These are phyloP conservation scores for Forbesichthys agassizii DNA, from an alignment of 2,113 vertebrate species.

Conservation along the genomic window DNA sequence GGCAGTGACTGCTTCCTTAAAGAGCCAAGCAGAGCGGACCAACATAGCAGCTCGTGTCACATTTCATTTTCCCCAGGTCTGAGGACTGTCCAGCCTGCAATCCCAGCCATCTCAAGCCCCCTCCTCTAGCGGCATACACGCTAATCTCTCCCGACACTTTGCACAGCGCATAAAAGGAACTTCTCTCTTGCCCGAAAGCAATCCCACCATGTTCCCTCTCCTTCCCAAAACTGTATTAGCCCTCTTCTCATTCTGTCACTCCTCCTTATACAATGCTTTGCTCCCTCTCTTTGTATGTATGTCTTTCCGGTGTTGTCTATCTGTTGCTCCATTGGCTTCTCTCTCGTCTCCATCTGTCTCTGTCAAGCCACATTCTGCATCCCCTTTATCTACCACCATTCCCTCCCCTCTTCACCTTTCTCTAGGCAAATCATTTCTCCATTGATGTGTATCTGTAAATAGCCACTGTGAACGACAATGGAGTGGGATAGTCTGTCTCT, in stretches of 20 bases:
- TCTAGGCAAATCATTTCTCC: constrained; percentile 45
- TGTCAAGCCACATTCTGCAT: constrained; percentile 64
- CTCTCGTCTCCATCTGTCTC: constrained; percentile 68
- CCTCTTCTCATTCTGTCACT: constrained; percentile 45
- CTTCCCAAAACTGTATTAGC: constrained; percentile 45
- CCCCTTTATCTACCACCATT: constrained; percentile 39
- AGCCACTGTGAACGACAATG: constrained; percentile 50
- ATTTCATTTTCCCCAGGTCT: constrained; percentile 67
- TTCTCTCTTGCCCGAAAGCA: constrained; percentile 68
- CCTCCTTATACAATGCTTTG: constrained; percentile 59
- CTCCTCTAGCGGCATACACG: constrained; percentile 51
- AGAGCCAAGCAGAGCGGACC: constrained; percentile 26
- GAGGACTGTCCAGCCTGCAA: constrained; percentile 65
- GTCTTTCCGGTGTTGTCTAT: constrained; percentile 52
- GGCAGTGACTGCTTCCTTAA: constrained; percentile 22
- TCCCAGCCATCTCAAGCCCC: constrained; percentile 58
- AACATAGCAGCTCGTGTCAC: constrained; percentile 57
- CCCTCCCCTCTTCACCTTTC: constrained; percentile 14
- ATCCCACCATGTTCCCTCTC: constrained; percentile 54
- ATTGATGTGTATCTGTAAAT: constrained; percentile 63
- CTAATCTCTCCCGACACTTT: constrained; percentile 73
- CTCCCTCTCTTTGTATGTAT: constrained; percentile 44
- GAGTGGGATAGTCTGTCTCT: constrained; percentile 53
- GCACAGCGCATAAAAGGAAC: constrained; percentile 58
- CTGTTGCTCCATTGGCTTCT: constrained; percentile 60